phyloP scores from a whole-genome alignment of 2,888 invertebrate species.

The Thymelicus sylvestris region DNA sequence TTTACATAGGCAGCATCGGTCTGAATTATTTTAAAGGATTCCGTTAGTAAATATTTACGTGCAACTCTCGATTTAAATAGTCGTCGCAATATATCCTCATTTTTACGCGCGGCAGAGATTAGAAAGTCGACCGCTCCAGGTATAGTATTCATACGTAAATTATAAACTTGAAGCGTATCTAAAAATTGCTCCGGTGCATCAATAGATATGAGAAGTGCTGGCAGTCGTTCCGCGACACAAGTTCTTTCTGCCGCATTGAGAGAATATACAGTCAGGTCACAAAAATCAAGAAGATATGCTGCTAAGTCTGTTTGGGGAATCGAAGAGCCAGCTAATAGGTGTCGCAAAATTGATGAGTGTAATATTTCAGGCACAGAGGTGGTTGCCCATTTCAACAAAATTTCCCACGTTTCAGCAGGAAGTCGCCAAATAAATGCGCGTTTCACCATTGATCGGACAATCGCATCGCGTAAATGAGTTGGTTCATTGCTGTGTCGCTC shows the following conservation, averaged over 20 bases:
- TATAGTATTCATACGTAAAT: slow-evolving; percentile 46
- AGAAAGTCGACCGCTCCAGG: slow-evolving; percentile 50
- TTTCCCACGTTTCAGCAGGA: slow-evolving; percentile 56
- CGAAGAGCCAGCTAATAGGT: slow-evolving; percentile 49
- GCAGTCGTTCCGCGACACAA: slow-evolving; percentile 46
- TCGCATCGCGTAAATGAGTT: slow-evolving; percentile 58
- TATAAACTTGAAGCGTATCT: slow-evolving; percentile 52
- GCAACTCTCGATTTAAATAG: slow-evolving; percentile 55
- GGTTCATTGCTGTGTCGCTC: slow-evolving; percentile 61
- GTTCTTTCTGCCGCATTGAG: slow-evolving; percentile 52
- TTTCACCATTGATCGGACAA: slow-evolving; percentile 66
- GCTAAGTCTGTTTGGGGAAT: slow-evolving; percentile 46
- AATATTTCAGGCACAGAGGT: slow-evolving; percentile 61
- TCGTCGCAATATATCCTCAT: slow-evolving; percentile 49
- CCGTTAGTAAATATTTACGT: slow-evolving; percentile 55
- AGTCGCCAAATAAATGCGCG: slow-evolving; percentile 64
- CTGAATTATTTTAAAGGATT: slow-evolving; percentile 54
- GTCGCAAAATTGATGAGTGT: slow-evolving; percentile 62
- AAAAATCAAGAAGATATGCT: slow-evolving; percentile 55
- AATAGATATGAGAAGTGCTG: slow-evolving; percentile 48
- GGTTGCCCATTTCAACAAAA: slow-evolving; percentile 60
- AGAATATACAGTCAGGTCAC: slow-evolving; percentile 56
- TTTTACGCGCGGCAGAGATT: slow-evolving; percentile 45
- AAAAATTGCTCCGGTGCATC: slow-evolving; percentile 48
- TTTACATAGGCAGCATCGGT: slow-evolving; percentile 62